Conservation (phyloP, 2,113 vertebrate genomes). For the Boleophthalmus pectinirostris region DNA sequence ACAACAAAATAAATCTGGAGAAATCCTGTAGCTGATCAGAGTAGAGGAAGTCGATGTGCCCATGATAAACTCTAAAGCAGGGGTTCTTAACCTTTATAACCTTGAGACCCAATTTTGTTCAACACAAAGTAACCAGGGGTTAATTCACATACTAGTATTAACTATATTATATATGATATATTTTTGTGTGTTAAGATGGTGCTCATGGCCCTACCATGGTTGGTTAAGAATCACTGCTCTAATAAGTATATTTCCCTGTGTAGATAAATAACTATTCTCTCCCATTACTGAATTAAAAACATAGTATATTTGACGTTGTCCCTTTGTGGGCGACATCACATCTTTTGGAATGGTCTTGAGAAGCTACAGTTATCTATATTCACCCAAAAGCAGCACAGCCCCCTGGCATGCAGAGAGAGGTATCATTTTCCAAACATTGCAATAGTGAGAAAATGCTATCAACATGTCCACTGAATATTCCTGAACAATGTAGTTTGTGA, state of each 20-base stretch:
- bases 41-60: conserved; percentile 66
- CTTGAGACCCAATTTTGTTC: neutral
- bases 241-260: conserved; percentile 63
- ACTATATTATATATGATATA: neutral
- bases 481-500: conserved; percentile 65
- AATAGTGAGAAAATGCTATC: conserved; percentile 73
- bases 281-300: conserved; percentile 42
- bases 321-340: conserved; percentile 47
- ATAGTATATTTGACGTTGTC: conserved; percentile 46
- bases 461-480: conserved; percentile 60
- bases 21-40: conserved; percentile 52
- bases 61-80: conserved; percentile 49
- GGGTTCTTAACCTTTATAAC: neutral
- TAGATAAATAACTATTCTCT: conserved; percentile 41
- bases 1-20: conserved; percentile 47
- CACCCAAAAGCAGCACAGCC: conserved; percentile 72
- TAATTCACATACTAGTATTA: neutral
- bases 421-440: conserved; percentile 68
- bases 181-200: neutral
- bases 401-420: conserved; percentile 75
- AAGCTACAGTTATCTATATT: conserved; percentile 72
- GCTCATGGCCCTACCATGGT: neutral
- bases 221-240: conserved; percentile 22
- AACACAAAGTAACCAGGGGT: neutral
- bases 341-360: conserved; percentile 68